phyloP scores from a whole-genome alignment of 1,140 invertebrate species.

The Pseudomyrmex sp. region DNA sequence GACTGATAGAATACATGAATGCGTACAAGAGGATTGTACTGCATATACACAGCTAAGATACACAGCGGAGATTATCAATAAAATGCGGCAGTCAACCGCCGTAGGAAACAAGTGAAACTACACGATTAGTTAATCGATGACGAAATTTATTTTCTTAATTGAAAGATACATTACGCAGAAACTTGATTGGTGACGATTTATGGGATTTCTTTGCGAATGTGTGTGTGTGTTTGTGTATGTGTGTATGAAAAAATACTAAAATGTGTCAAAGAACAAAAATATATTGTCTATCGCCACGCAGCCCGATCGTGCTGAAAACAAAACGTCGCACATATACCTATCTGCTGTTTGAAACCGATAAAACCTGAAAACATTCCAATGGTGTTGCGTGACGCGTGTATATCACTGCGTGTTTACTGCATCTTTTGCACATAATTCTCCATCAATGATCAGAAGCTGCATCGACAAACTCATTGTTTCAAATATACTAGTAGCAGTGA shows the following conservation, averaged over 20 bases:
- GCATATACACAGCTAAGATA: background rate
- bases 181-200: background rate
- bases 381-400: background rate
- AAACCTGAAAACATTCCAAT: slow-evolving; percentile 25
- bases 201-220: background rate
- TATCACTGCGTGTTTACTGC: background rate
- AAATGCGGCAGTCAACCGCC: background rate
- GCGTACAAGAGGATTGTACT: background rate
- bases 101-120: background rate
- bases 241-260: background rate
- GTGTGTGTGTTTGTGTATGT: no score
- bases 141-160: slow-evolving; percentile 37
- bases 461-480: slow-evolving; percentile 10
- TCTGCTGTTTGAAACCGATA: background rate
- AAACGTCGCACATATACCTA: no score
- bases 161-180: background rate
- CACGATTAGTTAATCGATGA: slow-evolving; percentile 12
- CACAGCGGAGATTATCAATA: background rate
- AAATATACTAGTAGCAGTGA: background rate
- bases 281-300: no score
- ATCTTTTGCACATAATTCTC: slow-evolving; percentile 1
- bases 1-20: no score
- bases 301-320: no score
- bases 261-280: background rate
- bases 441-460: background rate